phyloP scores from a whole-genome alignment of 2,888 invertebrate genomes.

The Thymelicus lineola region DNA sequence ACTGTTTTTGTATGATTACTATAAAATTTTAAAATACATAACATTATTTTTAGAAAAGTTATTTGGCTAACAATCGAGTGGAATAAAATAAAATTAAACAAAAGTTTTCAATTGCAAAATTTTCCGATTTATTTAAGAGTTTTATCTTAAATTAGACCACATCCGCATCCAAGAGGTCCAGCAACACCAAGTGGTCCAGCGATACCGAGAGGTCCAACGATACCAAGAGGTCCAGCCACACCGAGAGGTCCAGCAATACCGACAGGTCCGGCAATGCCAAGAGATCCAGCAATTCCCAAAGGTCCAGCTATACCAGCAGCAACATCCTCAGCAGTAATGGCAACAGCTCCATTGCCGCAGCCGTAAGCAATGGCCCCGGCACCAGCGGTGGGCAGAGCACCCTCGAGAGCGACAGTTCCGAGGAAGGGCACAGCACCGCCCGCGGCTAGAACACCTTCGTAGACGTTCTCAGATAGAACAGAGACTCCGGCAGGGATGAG shows the following conservation, averaged over 20 bases:
- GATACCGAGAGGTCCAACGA: not conserved
- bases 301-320: conserved; percentile 36
- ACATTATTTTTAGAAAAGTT: too few species aligned
- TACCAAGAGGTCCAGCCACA: too few species aligned
- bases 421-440: conserved; percentile 46
- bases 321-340: conserved; percentile 41
- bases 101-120: too few species aligned
- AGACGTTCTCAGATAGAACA: conserved; percentile 47
- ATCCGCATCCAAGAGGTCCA: conserved; percentile 6
- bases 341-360: conserved; percentile 46
- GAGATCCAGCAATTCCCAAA: not conserved
- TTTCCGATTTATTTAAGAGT: not conserved
- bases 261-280: conserved; percentile 9
- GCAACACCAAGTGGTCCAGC: conserved; percentile 23
- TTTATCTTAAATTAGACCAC: conserved; percentile 10
- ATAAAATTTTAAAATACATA: too few species aligned
- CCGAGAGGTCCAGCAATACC: conserved; percentile 23
- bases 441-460: conserved; percentile 44
- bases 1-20: too few species aligned
- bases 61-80: too few species aligned
- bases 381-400: conserved; percentile 46
- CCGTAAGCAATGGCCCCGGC: conserved; percentile 51
- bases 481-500: conserved; percentile 45
- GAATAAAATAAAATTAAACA: not conserved
- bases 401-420: conserved; percentile 47